Evolutionary conservation across 2,888 invertebrate species (phyloP).

Genomic region (Lithosia quadra): DNA sequence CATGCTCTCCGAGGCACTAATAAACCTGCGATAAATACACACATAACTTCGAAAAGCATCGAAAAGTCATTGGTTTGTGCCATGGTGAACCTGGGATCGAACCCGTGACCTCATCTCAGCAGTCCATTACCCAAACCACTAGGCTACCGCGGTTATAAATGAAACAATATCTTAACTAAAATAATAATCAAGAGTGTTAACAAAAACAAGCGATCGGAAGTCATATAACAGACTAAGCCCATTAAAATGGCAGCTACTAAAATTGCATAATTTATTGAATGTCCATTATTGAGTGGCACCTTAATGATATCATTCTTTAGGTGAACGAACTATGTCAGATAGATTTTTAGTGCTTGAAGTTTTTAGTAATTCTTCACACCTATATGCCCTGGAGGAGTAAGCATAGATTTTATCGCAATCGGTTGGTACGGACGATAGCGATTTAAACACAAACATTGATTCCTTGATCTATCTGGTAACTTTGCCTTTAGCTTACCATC

Average conservation of each 20-base stretch:
- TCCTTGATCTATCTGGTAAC: too few species aligned
- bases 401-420: not conserved
- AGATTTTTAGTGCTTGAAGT: not conserved
- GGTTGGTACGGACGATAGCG: too few species aligned
- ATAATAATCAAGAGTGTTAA: not conserved
- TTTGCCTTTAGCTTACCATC: too few species aligned
- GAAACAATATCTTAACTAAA: not conserved
- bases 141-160: too few species aligned
- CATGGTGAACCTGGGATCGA: too few species aligned
- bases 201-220: slow-evolving; percentile 35
- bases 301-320: slow-evolving; percentile 45
- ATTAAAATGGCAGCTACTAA: slow-evolving; percentile 20
- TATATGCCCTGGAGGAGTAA: not conserved
- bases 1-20: too few species aligned
- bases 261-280: slow-evolving; percentile 6
- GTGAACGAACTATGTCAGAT: slow-evolving; percentile 41
- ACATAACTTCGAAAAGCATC: too few species aligned
- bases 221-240: slow-evolving; percentile 33
- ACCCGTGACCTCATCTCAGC: too few species aligned
- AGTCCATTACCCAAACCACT: too few species aligned
- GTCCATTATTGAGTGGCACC: slow-evolving; percentile 30
- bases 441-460: too few species aligned
- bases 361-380: not conserved
- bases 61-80: too few species aligned
- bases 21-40: too few species aligned